Evolutionary conservation across 2,113 vertebrate genomes (phyloP), one percentile per base, ranked within the genome.

Genomic region (Cyprinodon brontotheroides): DNA sequence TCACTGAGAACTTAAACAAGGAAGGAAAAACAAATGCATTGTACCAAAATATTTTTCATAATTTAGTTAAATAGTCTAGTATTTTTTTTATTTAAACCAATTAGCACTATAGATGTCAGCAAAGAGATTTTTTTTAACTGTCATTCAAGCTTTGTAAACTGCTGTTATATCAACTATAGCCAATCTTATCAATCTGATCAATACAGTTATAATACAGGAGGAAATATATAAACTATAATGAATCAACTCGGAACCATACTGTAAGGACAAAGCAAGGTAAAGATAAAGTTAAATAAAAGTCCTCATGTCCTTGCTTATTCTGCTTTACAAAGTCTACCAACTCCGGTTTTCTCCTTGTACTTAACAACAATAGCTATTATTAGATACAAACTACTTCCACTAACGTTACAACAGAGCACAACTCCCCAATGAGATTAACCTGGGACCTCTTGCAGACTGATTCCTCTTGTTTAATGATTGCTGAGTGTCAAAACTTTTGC

Each of bases 401-500:
- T 17, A 15, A 13, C 29, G 3, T 70, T 57, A n/a, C 50, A 15
- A n/a, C 8, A 20, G 50, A 20, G 17, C 50, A 57, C 50, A 57
- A 57, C 20, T n/a, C 17, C 50, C 50, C 41, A 43, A 47, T 47
- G 41, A 61, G 53, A 76, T 40, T 12, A 15, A 72, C 50, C 48
- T 5, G 4, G 11, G 17, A 45, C 66, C 57, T 37, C 15, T 4
- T 22, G 12, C n/a, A 48, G 37, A 45, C 4, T 47, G 41, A 40
- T 64, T 36, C 38, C 11, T 57, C 41, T 62, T 13, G 7, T 11
- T 59, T 71, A n/a, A 43, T 59, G 53, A 60, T 7, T 4, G 40
- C 4, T 45, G 2, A 8, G 74, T 63, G 48, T 73, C 47, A 70
- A 68, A 78, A 47, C 63, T 53, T 75, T n/a, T n/a, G 37, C 29